These are phyloP conservation scores for Thereva nobilitata DNA, from an alignment of 2,888 invertebrate species.

Conservation along the genomic window DNA sequence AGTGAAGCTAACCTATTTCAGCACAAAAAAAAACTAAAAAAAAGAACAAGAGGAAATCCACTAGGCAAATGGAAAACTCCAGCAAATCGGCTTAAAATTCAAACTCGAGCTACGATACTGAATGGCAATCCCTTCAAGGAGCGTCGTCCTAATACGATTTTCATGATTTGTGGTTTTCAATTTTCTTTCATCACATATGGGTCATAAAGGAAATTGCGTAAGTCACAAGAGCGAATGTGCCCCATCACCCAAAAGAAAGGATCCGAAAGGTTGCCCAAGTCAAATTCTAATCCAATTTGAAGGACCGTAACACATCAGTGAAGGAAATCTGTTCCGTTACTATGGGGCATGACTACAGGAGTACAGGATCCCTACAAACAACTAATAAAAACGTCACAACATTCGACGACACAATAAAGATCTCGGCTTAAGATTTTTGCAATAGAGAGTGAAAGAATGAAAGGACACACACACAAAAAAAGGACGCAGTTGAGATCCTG, in stretches of 20 bases:
- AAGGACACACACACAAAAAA: not conserved
- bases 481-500: slow-evolving; percentile 24
- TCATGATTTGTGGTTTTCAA: slow-evolving; percentile 38
- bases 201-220: slow-evolving; percentile 33
- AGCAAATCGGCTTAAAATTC: slow-evolving; percentile 31
- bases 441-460: slow-evolving; percentile 17
- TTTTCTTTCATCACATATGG: slow-evolving; percentile 27
- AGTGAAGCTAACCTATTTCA: not conserved
- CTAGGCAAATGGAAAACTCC: slow-evolving; percentile 21
- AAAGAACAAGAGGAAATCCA: not conserved
- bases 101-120: slow-evolving; percentile 25
- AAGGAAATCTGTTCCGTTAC: slow-evolving; percentile 32
- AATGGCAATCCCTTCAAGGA: slow-evolving; percentile 17
- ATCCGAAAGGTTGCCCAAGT: slow-evolving; percentile 24
- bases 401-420: slow-evolving; percentile 33
- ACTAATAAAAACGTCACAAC: slow-evolving; percentile 38
- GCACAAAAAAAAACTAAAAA: no score
- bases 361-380: slow-evolving; percentile 27
- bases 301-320: slow-evolving; percentile 30
- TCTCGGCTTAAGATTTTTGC: slow-evolving; percentile 35
- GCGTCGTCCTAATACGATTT: slow-evolving; percentile 35
- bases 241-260: slow-evolving; percentile 20
- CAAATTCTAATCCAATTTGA: slow-evolving; percentile 38
- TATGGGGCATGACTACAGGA: not conserved
- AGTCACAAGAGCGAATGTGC: slow-evolving; percentile 22